These are phyloP conservation scores for Petrophora chlorosata DNA, from an alignment of 2,888 invertebrate genomes.

Conservation along the genomic window DNA sequence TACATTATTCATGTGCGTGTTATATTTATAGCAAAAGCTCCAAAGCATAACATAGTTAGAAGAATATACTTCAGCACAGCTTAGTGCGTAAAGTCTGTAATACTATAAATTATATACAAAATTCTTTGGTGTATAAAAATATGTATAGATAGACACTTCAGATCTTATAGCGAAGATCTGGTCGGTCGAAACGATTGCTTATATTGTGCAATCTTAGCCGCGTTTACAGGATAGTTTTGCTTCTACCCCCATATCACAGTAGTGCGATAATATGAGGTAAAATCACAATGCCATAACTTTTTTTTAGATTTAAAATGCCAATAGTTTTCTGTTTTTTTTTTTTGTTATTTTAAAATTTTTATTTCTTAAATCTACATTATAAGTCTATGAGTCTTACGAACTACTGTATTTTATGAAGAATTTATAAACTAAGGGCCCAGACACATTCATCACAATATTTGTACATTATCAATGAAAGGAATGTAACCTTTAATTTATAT, in stretches of 20 bases:
- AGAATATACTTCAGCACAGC: slow-evolving; percentile 64
- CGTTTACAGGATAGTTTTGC: slow-evolving; percentile 80
- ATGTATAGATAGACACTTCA: slow-evolving; percentile 78
- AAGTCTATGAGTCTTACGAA: slow-evolving; percentile 70
- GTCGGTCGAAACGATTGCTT: slow-evolving; percentile 82
- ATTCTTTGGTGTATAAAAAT: slow-evolving; percentile 77
- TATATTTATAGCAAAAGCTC: slow-evolving; percentile 70
- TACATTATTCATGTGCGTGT: slow-evolving; percentile 58
- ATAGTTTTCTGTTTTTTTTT: slow-evolving; percentile 45
- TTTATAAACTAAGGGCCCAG: slow-evolving; percentile 83
- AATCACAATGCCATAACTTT: slow-evolving; percentile 76
- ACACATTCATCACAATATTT: slow-evolving; percentile 81
- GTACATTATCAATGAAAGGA: slow-evolving; percentile 79
- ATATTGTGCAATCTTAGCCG: slow-evolving; percentile 69
- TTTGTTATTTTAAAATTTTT: slow-evolving; percentile 49
- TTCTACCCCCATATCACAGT: slow-evolving; percentile 59
- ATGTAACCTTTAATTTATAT: slow-evolving; percentile 84
- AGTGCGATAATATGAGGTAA: slow-evolving; percentile 56
- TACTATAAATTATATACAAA: slow-evolving; percentile 76
- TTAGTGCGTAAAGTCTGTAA: slow-evolving; percentile 54
- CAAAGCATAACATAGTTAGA: slow-evolving; percentile 69
- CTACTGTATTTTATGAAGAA: slow-evolving; percentile 80
- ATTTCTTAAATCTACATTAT: slow-evolving; percentile 67
- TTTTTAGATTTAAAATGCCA: slow-evolving; percentile 42
- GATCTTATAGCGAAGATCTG: slow-evolving; percentile 75